Evolutionary conservation across 1,140 invertebrate species (phyloP).

Genomic region (Diplogasteroides magnus): DNA sequence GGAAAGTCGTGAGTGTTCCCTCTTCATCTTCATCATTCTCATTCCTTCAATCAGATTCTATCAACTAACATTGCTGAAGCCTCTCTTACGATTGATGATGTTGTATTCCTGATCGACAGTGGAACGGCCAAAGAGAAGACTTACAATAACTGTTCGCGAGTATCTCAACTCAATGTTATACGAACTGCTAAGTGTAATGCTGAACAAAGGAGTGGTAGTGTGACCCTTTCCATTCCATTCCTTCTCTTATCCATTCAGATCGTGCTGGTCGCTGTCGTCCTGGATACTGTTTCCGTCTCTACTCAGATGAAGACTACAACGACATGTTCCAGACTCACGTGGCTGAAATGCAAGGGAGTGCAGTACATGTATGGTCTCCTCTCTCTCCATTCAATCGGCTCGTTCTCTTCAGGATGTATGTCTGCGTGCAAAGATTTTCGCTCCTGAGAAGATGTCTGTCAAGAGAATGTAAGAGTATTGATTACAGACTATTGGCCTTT

Average conservation of each 20-base stretch:
- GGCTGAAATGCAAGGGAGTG: slow-evolving; percentile 66
- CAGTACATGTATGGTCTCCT: slow-evolving; percentile 58
- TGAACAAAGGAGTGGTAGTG: slow-evolving; percentile 59
- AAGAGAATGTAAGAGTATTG: slow-evolving; percentile 50
- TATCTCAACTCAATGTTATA: slow-evolving; percentile 56
- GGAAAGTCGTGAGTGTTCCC: slow-evolving; percentile 70
- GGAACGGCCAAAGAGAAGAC: slow-evolving; percentile 78
- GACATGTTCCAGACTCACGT: slow-evolving; percentile 74
- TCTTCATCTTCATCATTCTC: slow-evolving; percentile 19
- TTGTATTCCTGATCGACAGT: slow-evolving; percentile 81
- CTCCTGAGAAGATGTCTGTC: slow-evolving; percentile 71
- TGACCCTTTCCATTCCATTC: background rate
- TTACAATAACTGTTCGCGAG: slow-evolving; percentile 57
- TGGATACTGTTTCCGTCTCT: slow-evolving; percentile 62
- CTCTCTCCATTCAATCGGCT: slow-evolving; percentile 11
- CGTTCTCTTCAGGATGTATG: slow-evolving; percentile 72
- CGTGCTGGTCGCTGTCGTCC: slow-evolving; percentile 76
- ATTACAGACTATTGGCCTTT: slow-evolving; percentile 70
- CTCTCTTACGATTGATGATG: slow-evolving; percentile 80
- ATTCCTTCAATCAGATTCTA: slow-evolving; percentile 65
- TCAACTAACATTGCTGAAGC: slow-evolving; percentile 92
- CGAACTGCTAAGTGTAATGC: slow-evolving; percentile 60
- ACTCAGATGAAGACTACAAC: slow-evolving; percentile 37
- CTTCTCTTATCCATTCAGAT: slow-evolving; percentile 1
- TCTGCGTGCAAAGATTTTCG: slow-evolving; percentile 77